These are phyloP conservation scores for Lophotis ruficrista DNA, from an alignment of 2,113 vertebrate genomes.

Conservation along the genomic window DNA sequence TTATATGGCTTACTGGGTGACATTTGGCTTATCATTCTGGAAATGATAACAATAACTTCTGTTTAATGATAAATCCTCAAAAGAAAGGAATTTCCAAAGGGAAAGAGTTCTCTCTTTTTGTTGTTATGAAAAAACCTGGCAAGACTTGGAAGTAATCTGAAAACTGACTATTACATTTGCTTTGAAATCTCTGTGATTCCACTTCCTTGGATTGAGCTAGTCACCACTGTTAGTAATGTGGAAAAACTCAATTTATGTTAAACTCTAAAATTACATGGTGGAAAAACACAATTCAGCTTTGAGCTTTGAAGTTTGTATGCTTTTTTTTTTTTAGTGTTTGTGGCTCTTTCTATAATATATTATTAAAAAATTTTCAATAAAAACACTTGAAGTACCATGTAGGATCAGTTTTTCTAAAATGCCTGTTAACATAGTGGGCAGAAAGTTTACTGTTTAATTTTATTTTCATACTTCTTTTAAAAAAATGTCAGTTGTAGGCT, in stretches of 20 bases:
- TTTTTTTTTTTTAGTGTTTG: neutral
- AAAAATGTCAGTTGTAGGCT: neutral
- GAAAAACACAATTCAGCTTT: neutral
- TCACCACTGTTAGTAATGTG: neutral
- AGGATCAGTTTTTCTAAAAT: conserved; percentile 9
- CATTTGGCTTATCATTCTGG: neutral
- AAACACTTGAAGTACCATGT: neutral
- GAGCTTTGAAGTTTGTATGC: conserved; percentile 8
- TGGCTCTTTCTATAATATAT: neutral
- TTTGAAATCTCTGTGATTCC: conserved; percentile 15
- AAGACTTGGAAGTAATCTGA: conserved; percentile 19
- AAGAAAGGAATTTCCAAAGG: neutral
- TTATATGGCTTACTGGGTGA: neutral
- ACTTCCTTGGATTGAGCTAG: neutral
- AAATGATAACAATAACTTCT: conserved; percentile 4
- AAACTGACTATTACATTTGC: neutral
- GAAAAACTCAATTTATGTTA: conserved; percentile 28
- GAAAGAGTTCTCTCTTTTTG: neutral
- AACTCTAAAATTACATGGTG: conserved; percentile 37
- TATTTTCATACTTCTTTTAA: neutral
- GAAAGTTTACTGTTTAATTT: neutral
- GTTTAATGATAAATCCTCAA: conserved; percentile 4
- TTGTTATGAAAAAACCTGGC: neutral
- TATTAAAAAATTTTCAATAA: neutral
- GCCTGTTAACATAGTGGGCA: neutral